These are phyloP conservation scores for Macrochelys suwanniensis DNA, from an alignment of 2,797 vertebrate genomes.

Conservation along the genomic window DNA sequence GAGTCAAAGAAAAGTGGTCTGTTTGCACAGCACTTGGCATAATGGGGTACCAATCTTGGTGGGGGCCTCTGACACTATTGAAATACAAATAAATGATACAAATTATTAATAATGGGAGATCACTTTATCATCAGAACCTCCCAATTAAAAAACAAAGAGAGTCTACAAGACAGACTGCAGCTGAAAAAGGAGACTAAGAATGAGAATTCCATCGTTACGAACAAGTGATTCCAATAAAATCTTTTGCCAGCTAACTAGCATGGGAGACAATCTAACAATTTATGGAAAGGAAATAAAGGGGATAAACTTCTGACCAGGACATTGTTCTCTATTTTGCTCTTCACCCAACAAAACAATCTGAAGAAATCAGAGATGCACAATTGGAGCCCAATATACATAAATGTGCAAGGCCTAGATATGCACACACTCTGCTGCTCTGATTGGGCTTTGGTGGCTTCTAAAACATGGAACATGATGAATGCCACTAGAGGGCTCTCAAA, in stretches of 20 bases:
- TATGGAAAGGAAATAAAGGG: not conserved
- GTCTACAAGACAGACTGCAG: not conserved
- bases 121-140: fast-evolving
- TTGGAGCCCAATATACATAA: not conserved
- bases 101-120: not conserved
- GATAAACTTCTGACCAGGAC: not conserved
- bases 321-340: not conserved
- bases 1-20: too few relatives aligned
- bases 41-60: not conserved
- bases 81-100: not conserved
- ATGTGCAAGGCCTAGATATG: not conserved
- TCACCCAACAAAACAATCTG: not conserved
- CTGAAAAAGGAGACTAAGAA: not conserved
- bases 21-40: too few relatives aligned
- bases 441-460: not conserved
- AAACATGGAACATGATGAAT: not conserved
- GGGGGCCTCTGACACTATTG: not conserved
- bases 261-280: not conserved
- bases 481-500: not conserved
- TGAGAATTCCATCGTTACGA: not conserved
- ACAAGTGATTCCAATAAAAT: not conserved
- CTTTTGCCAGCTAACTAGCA: not conserved
- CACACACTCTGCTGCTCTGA: not conserved
- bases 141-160: fast-evolving
- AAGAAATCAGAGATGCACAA: fast-evolving